phyloP scores from a whole-genome alignment of 2,888 invertebrate species.

The Drosophila prostipennis region DNA sequence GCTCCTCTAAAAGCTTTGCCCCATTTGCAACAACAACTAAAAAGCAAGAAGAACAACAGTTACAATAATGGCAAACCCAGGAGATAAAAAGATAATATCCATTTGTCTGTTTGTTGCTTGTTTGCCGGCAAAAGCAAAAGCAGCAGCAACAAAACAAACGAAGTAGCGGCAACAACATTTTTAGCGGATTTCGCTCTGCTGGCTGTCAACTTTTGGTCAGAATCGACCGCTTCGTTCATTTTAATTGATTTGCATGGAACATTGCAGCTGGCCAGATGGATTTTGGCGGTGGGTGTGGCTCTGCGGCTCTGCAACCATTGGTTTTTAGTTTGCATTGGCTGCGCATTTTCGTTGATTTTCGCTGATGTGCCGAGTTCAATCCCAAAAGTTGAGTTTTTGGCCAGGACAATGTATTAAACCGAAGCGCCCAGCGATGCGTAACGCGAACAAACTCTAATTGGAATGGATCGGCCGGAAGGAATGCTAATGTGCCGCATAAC shows the following conservation, averaged over 20 bases:
- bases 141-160: slow-evolving; percentile 7
- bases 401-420: slow-evolving; percentile 18
- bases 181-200: slow-evolving; percentile 68
- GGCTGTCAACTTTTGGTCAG: slow-evolving; percentile 72
- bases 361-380: slow-evolving; percentile 11
- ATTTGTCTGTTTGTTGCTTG: slow-evolving; percentile 67
- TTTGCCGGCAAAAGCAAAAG: slow-evolving; percentile 35
- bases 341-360: slow-evolving; percentile 41
- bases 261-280: slow-evolving; percentile 25
- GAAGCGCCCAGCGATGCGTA: slow-evolving; percentile 31
- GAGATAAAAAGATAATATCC: slow-evolving; percentile 76
- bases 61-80: slow-evolving; percentile 55
- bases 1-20: slow-evolving; percentile 64
- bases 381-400: slow-evolving; percentile 19
- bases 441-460: slow-evolving; percentile 41
- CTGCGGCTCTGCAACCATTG: slow-evolving; percentile 5
- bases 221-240: slow-evolving; percentile 55
- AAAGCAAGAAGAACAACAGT: slow-evolving; percentile 44
- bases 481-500: slow-evolving; percentile 41
- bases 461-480: slow-evolving; percentile 48
- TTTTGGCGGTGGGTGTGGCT: slow-evolving; percentile 31
- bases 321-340: slow-evolving; percentile 34
- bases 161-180: slow-evolving; percentile 32
- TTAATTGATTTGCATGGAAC: slow-evolving; percentile 74
- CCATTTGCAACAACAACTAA: slow-evolving; percentile 57